Evolutionary conservation across 2,888 invertebrate genomes (phyloP), one percentile per base, ranked within the genome.

Genomic region (Mactromeris polynyma): DNA sequence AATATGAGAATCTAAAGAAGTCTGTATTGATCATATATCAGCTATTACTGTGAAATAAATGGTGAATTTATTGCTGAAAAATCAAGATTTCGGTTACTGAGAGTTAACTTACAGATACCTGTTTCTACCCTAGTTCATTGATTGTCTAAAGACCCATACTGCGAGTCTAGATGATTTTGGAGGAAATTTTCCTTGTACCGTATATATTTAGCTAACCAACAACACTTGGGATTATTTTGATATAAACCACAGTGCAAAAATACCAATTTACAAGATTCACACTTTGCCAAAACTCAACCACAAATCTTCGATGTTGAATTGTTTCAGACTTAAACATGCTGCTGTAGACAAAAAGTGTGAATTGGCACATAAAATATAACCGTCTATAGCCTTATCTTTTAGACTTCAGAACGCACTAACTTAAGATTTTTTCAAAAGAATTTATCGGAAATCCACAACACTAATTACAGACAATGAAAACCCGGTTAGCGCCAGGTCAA

Each of bases 271-370:
- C 36, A 36, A 73, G 36, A 14, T 73, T 73, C 73, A 33, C 36
- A 73, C 73, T 73, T 73, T 73, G 73, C 73, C 73, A 73, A 73
- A 73, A 17, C 36, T 73, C 36, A 33, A 33, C 73, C 73, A 73
- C 33, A 73, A 73, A 69, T 33, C 31, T 69, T 33, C 69, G 11
- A 69, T 9, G 33, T 64, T 26, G 6, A n/a, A 1, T 64, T 26
- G 58, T 36, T 73, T 73, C 33, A 19, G 73, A 36, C 36, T 73
- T 11, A 17, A 36, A 36, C 73, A 33, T 73, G 36, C 33, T 11
- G 36, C 14, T 33, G 11, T 36, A 73, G 33, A 73, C 73, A 21
- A 11, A 36, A 36, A 17, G 33, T 73, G 33, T 19, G 36, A 73
- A 73, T 73, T 73, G 73, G 33, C 73, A 33, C 36, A 36, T 64